Percentiles rank a stretch among this genome's conserved stretches.
phyloP scores from a whole-genome alignment of 2,797 vertebrate genomes.

The Hemibagrus guttatus region DNA sequence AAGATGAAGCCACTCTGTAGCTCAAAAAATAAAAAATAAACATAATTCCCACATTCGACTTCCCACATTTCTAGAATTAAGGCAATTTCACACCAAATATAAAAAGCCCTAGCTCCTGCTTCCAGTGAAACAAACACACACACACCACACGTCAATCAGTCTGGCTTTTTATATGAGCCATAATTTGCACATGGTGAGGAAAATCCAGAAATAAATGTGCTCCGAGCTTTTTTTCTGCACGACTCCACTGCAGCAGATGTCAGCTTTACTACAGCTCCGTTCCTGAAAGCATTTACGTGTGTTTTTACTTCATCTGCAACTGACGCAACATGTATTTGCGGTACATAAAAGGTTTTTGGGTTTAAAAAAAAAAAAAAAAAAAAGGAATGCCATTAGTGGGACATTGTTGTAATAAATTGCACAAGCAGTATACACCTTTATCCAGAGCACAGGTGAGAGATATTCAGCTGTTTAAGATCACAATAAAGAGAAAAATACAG shows the following conservation, averaged over 20 bases:
- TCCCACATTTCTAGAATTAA: background rate
- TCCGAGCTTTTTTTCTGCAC: background rate
- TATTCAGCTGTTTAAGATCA: background rate
- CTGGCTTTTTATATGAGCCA: background rate
- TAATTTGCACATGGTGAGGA: background rate
- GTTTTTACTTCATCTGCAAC: background rate
- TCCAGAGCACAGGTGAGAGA: background rate
- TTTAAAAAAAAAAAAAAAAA: background rate
- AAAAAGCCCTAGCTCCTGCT: background rate
- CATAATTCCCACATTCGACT: no score
- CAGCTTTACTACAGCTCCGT: background rate
- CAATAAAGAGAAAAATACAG: background rate
- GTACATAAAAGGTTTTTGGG: background rate
- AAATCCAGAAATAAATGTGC: background rate
- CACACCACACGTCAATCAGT: background rate
- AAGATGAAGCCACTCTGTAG: no score
- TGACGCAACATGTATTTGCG: background rate
- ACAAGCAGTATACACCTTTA: background rate
- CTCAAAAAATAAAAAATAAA: no score
- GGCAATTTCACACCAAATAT: background rate
- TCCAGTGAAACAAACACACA: background rate
- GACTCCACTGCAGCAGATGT: background rate
- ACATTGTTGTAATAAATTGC: background rate
- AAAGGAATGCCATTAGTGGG: background rate
- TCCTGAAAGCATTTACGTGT: background rate